These are phyloP conservation scores for Anguilla rostrata DNA, from an alignment of 2,113 vertebrate species.

Conservation along the genomic window DNA sequence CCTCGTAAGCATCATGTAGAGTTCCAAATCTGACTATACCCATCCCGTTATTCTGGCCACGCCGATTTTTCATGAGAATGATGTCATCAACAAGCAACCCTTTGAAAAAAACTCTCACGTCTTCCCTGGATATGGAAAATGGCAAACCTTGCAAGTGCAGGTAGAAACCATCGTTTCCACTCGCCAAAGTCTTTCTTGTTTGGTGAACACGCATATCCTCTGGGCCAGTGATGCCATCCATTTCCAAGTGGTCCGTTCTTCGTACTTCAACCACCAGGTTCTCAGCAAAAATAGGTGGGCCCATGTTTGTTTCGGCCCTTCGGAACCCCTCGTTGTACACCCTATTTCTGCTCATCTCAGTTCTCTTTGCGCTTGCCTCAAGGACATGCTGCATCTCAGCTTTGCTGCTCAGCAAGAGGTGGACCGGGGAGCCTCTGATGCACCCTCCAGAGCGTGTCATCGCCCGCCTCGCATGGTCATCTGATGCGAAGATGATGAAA, in stretches of 20 bases:
- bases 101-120: conserved; percentile 81
- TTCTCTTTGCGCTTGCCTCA: conserved; percentile 79
- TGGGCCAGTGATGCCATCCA: conserved; percentile 52
- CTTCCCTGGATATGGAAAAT: conserved; percentile 81
- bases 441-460: conserved; percentile 86
- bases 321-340: conserved; percentile 59
- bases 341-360: conserved; percentile 69
- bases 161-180: conserved; percentile 65
- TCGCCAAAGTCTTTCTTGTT: conserved; percentile 59
- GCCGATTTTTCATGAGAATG: conserved; percentile 73
- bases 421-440: conserved; percentile 80
- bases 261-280: conserved; percentile 52
- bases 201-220: conserved; percentile 45
- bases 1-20: conserved; percentile 75
- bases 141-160: conserved; percentile 88
- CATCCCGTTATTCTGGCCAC: conserved; percentile 78
- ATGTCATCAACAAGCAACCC: conserved; percentile 78
- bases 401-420: conserved; percentile 93
- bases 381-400: conserved; percentile 92
- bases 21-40: conserved; percentile 85
- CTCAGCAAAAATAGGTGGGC: conserved; percentile 43
- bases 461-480: conserved; percentile 96
- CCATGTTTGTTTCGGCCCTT: conserved; percentile 58
- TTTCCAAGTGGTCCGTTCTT: conserved; percentile 69
- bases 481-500: conserved; percentile 97